A percentile compares a stretch with the other conserved stretches of the same genome.
Conservation (phyloP, 1,140 invertebrate genomes). For the Drosophila aff. region DNA sequence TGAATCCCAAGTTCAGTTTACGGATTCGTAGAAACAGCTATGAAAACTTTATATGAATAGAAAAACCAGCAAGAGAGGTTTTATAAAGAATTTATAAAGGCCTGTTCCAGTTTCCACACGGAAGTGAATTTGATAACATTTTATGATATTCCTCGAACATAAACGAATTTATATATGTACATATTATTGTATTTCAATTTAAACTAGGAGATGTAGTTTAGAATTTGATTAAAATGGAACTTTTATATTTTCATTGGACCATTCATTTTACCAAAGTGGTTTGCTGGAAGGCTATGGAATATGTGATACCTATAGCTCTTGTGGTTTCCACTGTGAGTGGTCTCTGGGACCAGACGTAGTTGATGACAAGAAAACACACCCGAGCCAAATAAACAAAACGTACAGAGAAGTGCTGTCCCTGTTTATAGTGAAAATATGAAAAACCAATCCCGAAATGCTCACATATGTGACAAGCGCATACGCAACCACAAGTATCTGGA, state of each 20-base stretch:
- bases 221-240: too few relatives aligned
- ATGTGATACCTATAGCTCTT: background rate
- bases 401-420: conserved; percentile 10
- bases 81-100: conserved; percentile 61
- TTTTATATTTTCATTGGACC: too few relatives aligned
- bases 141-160: background rate
- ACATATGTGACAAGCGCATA: conserved; percentile 54
- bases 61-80: conserved; percentile 54
- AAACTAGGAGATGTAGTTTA: too few relatives aligned
- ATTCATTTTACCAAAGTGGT: background rate
- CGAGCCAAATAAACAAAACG: conserved; percentile 54
- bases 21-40: conserved; percentile 55
- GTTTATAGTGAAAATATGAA: conserved; percentile 66
- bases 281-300: background rate
- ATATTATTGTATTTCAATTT: too few relatives aligned
- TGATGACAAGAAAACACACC: conserved; percentile 44
- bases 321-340: conserved; percentile 57
- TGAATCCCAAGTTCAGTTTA: conserved; percentile 46
- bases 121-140: background rate
- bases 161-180: too few relatives aligned
- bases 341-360: conserved; percentile 47
- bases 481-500: conserved; percentile 41
- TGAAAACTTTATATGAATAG: conserved; percentile 30
- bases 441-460: conserved; percentile 50
- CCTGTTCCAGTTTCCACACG: background rate